Evolutionary conservation across 1,140 invertebrate genomes (phyloP).

Genomic region (Drosophila nigrodunni): DNA sequence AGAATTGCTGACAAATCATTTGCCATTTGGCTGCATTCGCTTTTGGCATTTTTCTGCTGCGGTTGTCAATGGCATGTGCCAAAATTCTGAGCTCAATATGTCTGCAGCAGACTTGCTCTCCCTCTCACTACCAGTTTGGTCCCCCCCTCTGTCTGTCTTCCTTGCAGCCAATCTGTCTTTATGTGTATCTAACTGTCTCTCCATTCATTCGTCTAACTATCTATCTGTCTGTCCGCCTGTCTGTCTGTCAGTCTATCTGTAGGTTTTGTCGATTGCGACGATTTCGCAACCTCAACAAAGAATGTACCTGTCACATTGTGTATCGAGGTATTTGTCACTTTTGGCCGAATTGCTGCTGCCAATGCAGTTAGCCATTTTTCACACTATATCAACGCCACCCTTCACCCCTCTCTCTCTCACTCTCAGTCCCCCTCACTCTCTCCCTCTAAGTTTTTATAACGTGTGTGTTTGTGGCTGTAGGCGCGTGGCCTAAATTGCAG

Average conservation of each 20-base stretch:
- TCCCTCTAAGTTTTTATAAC: neutral
- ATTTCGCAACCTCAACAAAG: conserved; percentile 72
- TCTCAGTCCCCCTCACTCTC: neutral
- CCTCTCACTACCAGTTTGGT: neutral
- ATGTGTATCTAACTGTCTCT: conserved; percentile 17
- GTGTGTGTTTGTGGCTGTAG: conserved; percentile 53
- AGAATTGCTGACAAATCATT: conserved; percentile 81
- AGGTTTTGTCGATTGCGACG: conserved; percentile 50
- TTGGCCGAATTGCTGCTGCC: conserved; percentile 67
- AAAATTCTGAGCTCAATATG: conserved; percentile 70
- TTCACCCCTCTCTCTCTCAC: neutral
- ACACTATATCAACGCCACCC: conserved; percentile 58
- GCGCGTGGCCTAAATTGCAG: conserved; percentile 75
- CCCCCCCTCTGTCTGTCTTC: conserved; percentile 1
- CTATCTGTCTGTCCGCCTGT: conserved; percentile 27
- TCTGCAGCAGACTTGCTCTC: conserved; percentile 39
- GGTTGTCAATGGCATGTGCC: conserved; percentile 78
- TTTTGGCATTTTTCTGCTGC: conserved; percentile 72
- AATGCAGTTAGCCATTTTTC: conserved; percentile 79
- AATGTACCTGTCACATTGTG: conserved; percentile 72
- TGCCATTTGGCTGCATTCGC: conserved; percentile 69
- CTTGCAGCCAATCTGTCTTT: conserved; percentile 9
- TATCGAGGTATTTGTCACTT: conserved; percentile 79
- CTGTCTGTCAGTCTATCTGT: conserved; percentile 26
- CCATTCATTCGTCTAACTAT: conserved; percentile 29